These are phyloP conservation scores for Pelusios castaneus DNA, from an alignment of 2,113 vertebrate species.

Conservation along the genomic window DNA sequence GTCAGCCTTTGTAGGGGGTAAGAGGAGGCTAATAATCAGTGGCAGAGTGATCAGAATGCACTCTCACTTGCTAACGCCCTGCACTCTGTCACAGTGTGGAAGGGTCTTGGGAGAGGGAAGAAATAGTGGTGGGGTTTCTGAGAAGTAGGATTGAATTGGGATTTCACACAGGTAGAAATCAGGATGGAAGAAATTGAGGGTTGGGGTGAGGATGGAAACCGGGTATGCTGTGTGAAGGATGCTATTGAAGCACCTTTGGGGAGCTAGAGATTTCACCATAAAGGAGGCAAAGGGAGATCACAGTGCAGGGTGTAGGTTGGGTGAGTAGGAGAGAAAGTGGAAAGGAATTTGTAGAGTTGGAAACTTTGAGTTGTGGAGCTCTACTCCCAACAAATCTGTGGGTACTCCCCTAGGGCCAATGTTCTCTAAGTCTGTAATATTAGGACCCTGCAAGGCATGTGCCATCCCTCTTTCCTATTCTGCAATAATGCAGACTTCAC, in stretches of 20 bases:
- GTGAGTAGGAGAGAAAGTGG: neutral
- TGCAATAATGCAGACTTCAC: neutral
- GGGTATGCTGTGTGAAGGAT: neutral
- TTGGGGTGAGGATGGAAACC: neutral
- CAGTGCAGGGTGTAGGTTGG: neutral
- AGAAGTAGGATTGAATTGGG: neutral
- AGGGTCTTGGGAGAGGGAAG: neutral
- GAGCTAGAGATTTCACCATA: neutral
- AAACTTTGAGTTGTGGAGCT: neutral
- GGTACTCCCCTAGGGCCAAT: too few relatives aligned
- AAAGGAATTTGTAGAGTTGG: neutral
- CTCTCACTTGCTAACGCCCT: neutral
- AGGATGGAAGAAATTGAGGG: neutral
- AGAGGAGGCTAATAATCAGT: neutral
- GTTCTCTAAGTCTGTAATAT: too few relatives aligned
- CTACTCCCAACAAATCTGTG: neutral
- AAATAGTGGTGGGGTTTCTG: neutral
- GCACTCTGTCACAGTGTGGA: neutral
- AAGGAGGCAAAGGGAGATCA: neutral
- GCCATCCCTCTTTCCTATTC: neutral
- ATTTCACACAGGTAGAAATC: neutral
- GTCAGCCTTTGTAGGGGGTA: neutral
- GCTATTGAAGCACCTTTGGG: neutral
- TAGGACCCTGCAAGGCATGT: neutral
- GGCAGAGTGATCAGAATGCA: neutral